Base-by-base conservation (phyloP, 2,888 invertebrate species). In the Willowsia nigromaculata region DNA sequence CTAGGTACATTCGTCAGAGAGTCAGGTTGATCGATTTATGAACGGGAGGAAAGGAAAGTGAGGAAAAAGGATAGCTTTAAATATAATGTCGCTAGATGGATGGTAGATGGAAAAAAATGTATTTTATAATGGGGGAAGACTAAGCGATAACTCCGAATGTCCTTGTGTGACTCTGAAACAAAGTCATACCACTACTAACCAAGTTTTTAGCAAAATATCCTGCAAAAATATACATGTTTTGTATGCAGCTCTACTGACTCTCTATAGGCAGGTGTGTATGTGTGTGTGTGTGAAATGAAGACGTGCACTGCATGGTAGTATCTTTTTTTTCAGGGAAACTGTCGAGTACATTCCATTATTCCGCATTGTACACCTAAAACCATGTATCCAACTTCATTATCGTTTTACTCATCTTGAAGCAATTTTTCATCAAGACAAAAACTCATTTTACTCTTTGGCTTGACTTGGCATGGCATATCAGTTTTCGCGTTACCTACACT, bases 21-120 rank as follows among this genome's bases (percentile, higher is more conserved):
- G n/a, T 40, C 37, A 59, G 25, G 56, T 68, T 80, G 85, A 86
- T 86, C 85, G 85, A 86, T 86, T 47, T 47, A 47, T 13, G 6
- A 15, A 13, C 11, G 6, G 13, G 47, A 47, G 47, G 47, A 47
- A 47, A 13, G 13, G n/a, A n/a, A n/a, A n/a, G n/a, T n/a, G n/a
- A n/a, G n/a, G n/a, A n/a, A n/a, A n/a, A n/a, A n/a, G n/a, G n/a
- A n/a, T n/a, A n/a, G n/a, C n/a, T n/a, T n/a, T n/a, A n/a, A n/a
- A n/a, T n/a, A n/a, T n/a, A n/a, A n/a, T n/a, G n/a, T n/a, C n/a
- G n/a, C n/a, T n/a, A n/a, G n/a, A n/a, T n/a, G n/a, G n/a, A n/a
- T n/a, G n/a, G n/a, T n/a, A n/a, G n/a, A n/a, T n/a, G n/a, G n/a
- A n/a, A n/a, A n/a, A n/a, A n/a, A n/a, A n/a, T n/a, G n/a, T n/a